These are phyloP conservation scores for Dyspetes luteomarginatus DNA, from an alignment of 2,888 invertebrate genomes.

Conservation along the genomic window DNA sequence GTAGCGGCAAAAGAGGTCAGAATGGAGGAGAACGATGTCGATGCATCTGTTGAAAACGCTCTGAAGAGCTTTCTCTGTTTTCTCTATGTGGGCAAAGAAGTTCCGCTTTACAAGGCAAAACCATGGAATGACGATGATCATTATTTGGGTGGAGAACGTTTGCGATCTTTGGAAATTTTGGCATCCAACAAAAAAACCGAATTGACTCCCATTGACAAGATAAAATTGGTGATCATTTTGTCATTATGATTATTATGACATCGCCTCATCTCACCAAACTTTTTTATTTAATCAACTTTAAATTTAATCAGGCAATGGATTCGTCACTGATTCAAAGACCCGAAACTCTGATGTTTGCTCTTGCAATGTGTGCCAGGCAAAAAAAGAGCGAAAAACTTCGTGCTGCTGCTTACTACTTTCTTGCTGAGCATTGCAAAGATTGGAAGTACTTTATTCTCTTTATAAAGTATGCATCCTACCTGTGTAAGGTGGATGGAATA, in stretches of 20 bases:
- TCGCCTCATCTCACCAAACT: no score
- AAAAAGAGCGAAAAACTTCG: conserved; percentile 83
- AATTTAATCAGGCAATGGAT: conserved; percentile 84
- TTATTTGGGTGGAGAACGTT: conserved; percentile 82
- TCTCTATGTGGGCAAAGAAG: conserved; percentile 85
- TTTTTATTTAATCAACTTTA: no score
- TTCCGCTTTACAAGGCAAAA: conserved; percentile 85
- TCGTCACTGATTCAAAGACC: conserved; percentile 85
- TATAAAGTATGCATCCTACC: conserved; percentile 85
- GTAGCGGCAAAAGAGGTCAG: background rate
- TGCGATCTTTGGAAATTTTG: conserved; percentile 81
- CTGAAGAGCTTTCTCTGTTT: conserved; percentile 84
- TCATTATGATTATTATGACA: background rate
- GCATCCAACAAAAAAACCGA: conserved; percentile 72
- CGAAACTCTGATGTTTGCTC: conserved; percentile 87
- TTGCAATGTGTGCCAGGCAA: conserved; percentile 86
- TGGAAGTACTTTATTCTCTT: conserved; percentile 88
- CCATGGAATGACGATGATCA: conserved; percentile 85
- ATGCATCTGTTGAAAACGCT: conserved; percentile 55
- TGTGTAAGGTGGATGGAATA: conserved; percentile 79
- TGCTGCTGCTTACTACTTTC: conserved; percentile 84
- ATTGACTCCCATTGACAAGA: conserved; percentile 75
- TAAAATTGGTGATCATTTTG: conserved; percentile 74
- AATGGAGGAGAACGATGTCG: conserved; percentile 26
- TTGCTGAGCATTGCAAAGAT: conserved; percentile 80